Conservation (phyloP, 1,140 invertebrate genomes). For the Sycophaga agraensis region DNA sequence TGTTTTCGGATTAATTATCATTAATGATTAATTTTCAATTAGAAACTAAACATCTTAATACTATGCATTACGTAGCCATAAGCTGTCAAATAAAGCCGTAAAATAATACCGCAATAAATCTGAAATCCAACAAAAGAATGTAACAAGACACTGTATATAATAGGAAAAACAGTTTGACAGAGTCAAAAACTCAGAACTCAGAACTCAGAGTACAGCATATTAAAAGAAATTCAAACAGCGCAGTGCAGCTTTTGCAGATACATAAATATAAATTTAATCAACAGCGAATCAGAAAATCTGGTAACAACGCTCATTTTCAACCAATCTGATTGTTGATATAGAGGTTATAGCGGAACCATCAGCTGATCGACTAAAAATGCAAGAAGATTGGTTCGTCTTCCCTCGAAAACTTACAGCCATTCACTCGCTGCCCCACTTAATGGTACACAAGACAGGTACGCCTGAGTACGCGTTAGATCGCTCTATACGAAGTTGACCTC, state of each 20-base stretch:
- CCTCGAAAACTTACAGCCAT: background rate
- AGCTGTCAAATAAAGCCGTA: background rate
- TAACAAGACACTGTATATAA: too few species aligned
- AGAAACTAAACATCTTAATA: too few species aligned
- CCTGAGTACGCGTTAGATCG: background rate
- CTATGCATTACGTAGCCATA: too few species aligned
- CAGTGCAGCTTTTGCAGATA: too few species aligned
- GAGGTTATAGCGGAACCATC: background rate
- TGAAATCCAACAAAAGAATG: background rate
- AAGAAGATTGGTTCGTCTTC: background rate
- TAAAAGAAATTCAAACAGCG: too few species aligned
- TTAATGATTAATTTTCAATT: background rate
- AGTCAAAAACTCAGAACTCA: too few species aligned
- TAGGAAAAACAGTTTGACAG: too few species aligned
- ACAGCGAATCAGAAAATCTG: slow-evolving; percentile 19
- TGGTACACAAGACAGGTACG: too few species aligned
- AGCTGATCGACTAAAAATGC: slow-evolving; percentile 10
- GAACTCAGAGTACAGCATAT: too few species aligned
- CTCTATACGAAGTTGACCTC: too few species aligned
- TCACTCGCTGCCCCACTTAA: slow-evolving; percentile 1
- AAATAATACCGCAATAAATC: background rate
- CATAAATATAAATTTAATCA: too few species aligned
- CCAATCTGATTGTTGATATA: background rate
- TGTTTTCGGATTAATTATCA: background rate
- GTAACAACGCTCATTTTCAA: background rate